phyloP scores from a whole-genome alignment of 2,113 vertebrate species.

The Leuciscus idus region DNA sequence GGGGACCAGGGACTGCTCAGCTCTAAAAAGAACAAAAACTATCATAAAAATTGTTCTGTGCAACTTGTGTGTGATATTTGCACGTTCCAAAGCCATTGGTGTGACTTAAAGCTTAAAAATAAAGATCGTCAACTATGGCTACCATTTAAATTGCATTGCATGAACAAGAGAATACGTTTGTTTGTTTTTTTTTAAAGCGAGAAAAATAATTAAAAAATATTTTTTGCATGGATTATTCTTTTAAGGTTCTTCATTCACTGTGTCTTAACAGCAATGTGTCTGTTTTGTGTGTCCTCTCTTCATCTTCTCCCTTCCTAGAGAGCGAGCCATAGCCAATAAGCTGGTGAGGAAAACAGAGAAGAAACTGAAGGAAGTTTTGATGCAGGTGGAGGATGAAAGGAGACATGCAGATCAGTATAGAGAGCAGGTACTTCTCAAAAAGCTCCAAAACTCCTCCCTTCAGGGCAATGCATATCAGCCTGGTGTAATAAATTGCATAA shows the following conservation, averaged over 20 bases:
- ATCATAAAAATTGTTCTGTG: not conserved
- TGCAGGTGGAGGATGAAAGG: constrained; percentile 91
- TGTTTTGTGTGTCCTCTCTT: not conserved
- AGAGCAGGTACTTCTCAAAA: constrained; percentile 67
- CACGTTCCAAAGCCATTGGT: not conserved
- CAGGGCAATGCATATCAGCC: too few relatives aligned
- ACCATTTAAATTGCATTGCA: not conserved
- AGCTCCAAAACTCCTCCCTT: too few relatives aligned
- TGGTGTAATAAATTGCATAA: too few relatives aligned
- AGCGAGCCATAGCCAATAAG: constrained; percentile 85
- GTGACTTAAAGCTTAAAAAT: not conserved
- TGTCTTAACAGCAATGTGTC: not conserved
- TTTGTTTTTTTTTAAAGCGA: not conserved
- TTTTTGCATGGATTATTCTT: not conserved
- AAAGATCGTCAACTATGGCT: not conserved
- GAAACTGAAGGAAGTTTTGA: constrained; percentile 88
- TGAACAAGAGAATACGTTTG: not conserved
- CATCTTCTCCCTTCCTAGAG: constrained; percentile 68
- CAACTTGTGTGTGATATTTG: not conserved
- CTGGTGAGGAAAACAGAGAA: constrained; percentile 87
- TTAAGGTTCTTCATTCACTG: not conserved
- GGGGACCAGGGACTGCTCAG: not conserved
- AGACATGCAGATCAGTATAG: constrained; percentile 88
- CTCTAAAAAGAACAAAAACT: not conserved
- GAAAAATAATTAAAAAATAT: not conserved